phyloP scores from a whole-genome alignment of 2,888 invertebrate species.

The Athetis lepigone region DNA sequence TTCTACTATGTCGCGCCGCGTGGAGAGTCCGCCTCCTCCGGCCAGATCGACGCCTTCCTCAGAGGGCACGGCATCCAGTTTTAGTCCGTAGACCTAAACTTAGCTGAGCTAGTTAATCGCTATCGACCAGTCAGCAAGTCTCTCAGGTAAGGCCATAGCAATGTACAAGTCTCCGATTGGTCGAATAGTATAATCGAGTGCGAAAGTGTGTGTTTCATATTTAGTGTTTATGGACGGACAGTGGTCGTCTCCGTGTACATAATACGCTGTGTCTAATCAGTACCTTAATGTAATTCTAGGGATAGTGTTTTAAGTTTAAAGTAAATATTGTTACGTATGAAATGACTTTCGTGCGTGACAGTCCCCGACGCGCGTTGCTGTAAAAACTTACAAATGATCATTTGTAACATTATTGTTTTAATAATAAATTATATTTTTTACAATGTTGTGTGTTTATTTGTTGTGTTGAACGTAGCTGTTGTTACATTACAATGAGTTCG shows the following conservation, averaged over 20 bases:
- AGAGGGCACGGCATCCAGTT: conserved; percentile 93
- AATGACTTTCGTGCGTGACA: conserved; percentile 75
- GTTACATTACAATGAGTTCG: conserved; percentile 11
- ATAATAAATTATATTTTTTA: conserved; percentile 90
- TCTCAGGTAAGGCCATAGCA: conserved; percentile 77
- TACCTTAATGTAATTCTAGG: conserved; percentile 83
- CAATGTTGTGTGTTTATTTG: conserved; percentile 61
- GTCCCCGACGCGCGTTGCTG: conserved; percentile 73
- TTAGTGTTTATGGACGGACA: conserved; percentile 72
- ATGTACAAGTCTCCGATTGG: conserved; percentile 72
- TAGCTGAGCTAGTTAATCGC: conserved; percentile 76
- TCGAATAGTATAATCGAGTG: conserved; percentile 75
- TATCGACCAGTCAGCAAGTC: conserved; percentile 70
- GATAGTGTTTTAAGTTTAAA: conserved; percentile 80
- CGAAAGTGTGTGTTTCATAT: conserved; percentile 67
- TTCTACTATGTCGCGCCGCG: conserved; percentile 92
- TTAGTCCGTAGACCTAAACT: conserved; percentile 78
- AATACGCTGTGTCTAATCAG: conserved; percentile 84
- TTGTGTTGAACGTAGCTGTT: conserved; percentile 8
- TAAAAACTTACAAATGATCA: conserved; percentile 80
- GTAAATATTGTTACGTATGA: conserved; percentile 68
- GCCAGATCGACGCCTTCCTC: conserved; percentile 95
- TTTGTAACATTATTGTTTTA: conserved; percentile 88
- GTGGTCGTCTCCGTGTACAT: conserved; percentile 82
- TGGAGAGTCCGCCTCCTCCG: conserved; percentile 89